A percentile compares a stretch with the other conserved stretches of the same genome.
phyloP scores from a whole-genome alignment of 2,797 vertebrate genomes.

The Ptychadena robeensis region DNA sequence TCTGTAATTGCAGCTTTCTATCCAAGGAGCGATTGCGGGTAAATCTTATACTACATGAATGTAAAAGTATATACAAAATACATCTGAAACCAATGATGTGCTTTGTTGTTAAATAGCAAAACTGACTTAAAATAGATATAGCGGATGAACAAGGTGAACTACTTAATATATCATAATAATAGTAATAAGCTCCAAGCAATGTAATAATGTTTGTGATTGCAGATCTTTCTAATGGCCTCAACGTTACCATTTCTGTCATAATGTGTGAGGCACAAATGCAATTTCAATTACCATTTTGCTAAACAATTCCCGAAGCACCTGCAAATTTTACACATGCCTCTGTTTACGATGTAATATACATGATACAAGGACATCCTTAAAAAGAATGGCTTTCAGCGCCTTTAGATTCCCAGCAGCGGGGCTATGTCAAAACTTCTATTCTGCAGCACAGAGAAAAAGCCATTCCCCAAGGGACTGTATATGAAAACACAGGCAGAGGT shows the following conservation, averaged over 20 bases:
- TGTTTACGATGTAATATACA: constrained; percentile 24
- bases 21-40: background rate
- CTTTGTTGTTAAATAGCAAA: background rate
- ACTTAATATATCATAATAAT: background rate
- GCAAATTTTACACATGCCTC: constrained; percentile 15
- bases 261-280: background rate
- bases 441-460: constrained; percentile 53
- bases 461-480: constrained; percentile 46
- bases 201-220: constrained; percentile 6
- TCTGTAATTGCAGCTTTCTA: background rate
- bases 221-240: constrained; percentile 5
- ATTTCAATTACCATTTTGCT: constrained; percentile 16
- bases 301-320: constrained; percentile 10
- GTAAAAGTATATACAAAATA: background rate
- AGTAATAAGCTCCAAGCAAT: background rate
- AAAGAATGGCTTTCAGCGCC: constrained; percentile 24
- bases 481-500: constrained; percentile 56
- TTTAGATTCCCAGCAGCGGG: constrained; percentile 14
- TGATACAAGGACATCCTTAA: background rate
- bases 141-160: background rate
- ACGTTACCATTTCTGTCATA: background rate
- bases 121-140: background rate
- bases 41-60: background rate
- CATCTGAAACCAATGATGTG: background rate
- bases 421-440: constrained; percentile 50